phyloP scores from a whole-genome alignment of 2,113 vertebrate species.

The Meriones unguiculatus region DNA sequence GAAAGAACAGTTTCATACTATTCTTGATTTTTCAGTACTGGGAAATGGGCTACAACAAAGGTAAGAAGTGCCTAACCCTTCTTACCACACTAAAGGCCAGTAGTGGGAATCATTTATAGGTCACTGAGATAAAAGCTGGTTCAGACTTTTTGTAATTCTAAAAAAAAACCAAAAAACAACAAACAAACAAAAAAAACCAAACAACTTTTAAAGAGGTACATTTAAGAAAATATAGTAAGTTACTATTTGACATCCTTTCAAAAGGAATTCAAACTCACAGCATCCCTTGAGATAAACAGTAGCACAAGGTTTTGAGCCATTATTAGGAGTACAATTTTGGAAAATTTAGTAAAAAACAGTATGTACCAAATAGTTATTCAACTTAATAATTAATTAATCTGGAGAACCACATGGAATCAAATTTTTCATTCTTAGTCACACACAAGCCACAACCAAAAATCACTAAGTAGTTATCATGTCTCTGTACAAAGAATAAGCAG shows the following conservation, averaged over 20 bases:
- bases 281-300: constrained; percentile 18
- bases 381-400: not conserved
- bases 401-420: not conserved
- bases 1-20: not conserved
- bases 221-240: constrained; percentile 50
- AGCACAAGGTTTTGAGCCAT: constrained; percentile 12
- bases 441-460: not conserved
- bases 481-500: not conserved
- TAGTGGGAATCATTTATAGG: not conserved
- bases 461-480: not conserved
- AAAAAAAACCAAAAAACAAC: too few species aligned
- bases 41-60: not conserved
- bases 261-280: not conserved
- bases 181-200: too few species aligned
- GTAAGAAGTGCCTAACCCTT: not conserved
- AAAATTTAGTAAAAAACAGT: constrained; percentile 1
- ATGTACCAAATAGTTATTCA: constrained; percentile 35
- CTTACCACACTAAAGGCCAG: not conserved
- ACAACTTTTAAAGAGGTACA: not conserved
- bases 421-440: constrained; percentile 17
- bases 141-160: constrained; percentile 36
- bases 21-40: not conserved
- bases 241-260: constrained; percentile 32
- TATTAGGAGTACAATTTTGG: constrained; percentile 22
- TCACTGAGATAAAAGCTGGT: constrained; percentile 9